Conservation (phyloP, 37 sponge, comb jelly and placozoan species). For the Haliclona indistincta region DNA sequence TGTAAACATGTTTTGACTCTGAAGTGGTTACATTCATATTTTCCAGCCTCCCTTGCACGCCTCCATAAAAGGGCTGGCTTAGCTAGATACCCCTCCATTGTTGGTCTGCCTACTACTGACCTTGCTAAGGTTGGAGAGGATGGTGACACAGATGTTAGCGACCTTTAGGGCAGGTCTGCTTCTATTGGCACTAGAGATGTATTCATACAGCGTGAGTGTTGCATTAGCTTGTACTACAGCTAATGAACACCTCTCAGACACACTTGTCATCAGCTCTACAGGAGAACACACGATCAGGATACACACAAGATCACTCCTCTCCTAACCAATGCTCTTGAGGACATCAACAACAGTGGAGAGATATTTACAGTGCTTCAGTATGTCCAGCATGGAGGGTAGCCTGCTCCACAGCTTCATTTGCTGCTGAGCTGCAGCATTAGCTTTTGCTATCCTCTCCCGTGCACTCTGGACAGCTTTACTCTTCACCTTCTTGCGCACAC, state of each 20-base stretch:
- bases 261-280: constrained; percentile 59
- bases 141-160: constrained; percentile 23
- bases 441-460: constrained; percentile 23
- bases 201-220: constrained; percentile 27
- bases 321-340: constrained; percentile 53
- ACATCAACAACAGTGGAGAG: constrained; percentile 53
- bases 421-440: constrained; percentile 23
- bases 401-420: constrained; percentile 6
- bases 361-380: constrained; percentile 43
- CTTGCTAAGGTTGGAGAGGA: constrained; percentile 56
- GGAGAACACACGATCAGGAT: constrained; percentile 1
- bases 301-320: neutral
- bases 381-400: constrained; percentile 41
- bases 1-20: too few species aligned
- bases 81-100: too few species aligned
- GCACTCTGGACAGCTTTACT: constrained; percentile 13
- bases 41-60: too few species aligned
- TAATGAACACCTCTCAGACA: constrained; percentile 41
- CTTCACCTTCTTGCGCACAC: constrained; percentile 15
- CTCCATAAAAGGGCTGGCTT: too few species aligned
- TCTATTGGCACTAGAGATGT: constrained; percentile 39
- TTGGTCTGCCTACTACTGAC: too few species aligned
- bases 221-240: constrained; percentile 28
- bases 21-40: too few species aligned
- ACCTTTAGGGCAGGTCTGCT: constrained; percentile 47